phyloP scores from a whole-genome alignment of 2,888 invertebrate genomes.

The Dusona sp. region DNA sequence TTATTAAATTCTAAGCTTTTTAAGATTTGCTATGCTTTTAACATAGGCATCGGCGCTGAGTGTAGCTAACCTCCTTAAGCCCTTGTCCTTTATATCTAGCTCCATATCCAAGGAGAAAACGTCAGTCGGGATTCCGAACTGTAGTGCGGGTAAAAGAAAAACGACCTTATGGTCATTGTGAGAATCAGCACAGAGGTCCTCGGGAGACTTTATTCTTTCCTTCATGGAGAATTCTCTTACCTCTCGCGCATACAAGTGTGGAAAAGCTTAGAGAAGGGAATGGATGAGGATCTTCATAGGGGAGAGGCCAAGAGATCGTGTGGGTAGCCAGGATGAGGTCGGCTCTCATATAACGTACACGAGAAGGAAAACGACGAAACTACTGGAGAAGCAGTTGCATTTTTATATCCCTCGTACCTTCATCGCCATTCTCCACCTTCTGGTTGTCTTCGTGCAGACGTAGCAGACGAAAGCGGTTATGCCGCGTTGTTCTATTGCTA shows the following conservation, averaged over 20 bases:
- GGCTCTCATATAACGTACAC: constrained; percentile 60
- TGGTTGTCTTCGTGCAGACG: constrained; percentile 72
- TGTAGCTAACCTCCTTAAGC: too few species aligned
- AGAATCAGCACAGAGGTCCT: constrained; percentile 11
- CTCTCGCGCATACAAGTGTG: constrained; percentile 33
- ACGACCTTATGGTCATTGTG: constrained; percentile 44
- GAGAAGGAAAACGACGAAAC: constrained; percentile 69
- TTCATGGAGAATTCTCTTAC: constrained; percentile 55
- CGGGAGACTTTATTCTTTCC: constrained; percentile 57
- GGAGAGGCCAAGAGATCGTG: constrained; percentile 65
- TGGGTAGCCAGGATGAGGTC: constrained; percentile 43
- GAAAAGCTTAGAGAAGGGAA: constrained; percentile 56
- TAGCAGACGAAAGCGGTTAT: constrained; percentile 81
- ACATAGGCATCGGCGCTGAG: too few species aligned
- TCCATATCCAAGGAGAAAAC: constrained; percentile 20
- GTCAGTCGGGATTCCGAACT: constrained; percentile 24
- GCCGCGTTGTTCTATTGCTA: constrained; percentile 67
- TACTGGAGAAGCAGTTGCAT: constrained; percentile 77
- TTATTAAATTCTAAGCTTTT: too few species aligned
- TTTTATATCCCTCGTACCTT: constrained; percentile 71
- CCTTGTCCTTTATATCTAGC: constrained; percentile 26
- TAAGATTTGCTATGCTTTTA: too few species aligned
- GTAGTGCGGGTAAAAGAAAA: constrained; percentile 41
- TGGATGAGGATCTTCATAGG: constrained; percentile 53
- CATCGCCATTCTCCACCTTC: constrained; percentile 46